Percentiles rank a stretch among this genome's conserved stretches.
These are phyloP conservation scores for Leptinotarsa juncta DNA, from an alignment of 2,888 invertebrate species.

Conservation along the genomic window DNA sequence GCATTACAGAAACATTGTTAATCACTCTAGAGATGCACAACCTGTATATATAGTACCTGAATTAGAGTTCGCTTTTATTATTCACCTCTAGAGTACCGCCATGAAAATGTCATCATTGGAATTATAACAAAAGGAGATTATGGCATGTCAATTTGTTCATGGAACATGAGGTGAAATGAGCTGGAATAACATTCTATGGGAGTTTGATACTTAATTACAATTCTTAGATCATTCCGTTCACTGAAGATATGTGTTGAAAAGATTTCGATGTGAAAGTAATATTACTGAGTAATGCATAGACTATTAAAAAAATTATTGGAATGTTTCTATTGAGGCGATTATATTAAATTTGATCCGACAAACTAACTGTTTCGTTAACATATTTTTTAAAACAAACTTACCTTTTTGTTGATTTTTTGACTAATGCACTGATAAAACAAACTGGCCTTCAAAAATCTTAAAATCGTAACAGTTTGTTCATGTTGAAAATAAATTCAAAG, in stretches of 20 bases:
- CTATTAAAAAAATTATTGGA: not conserved
- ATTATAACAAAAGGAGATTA: constrained; percentile 39
- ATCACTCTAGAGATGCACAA: constrained; percentile 54
- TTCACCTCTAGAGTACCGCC: constrained; percentile 30
- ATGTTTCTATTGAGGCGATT: not conserved
- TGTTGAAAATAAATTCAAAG: too few relatives aligned
- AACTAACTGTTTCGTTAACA: too few relatives aligned
- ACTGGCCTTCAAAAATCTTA: too few relatives aligned
- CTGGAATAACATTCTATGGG: constrained; percentile 8
- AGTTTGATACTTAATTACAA: constrained; percentile 24
- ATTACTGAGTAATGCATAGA: not conserved
- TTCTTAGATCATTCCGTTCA: constrained; percentile 7
- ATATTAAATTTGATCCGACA: too few relatives aligned
- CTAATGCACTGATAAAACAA: too few relatives aligned
- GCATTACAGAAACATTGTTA: constrained; percentile 54
- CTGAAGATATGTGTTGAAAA: not conserved
- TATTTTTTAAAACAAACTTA: too few relatives aligned
- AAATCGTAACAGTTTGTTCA: too few relatives aligned
- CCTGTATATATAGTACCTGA: constrained; percentile 48
- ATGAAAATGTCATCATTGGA: constrained; percentile 41
- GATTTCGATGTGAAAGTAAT: constrained; percentile 5
- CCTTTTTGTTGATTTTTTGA: too few relatives aligned
- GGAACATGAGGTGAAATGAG: constrained; percentile 24
- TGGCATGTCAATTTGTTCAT: constrained; percentile 28
- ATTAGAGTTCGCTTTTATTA: constrained; percentile 41